Percentiles rank a stretch among this genome's conserved stretches.
These are phyloP conservation scores for Drosophila eugracilis DNA, from an alignment of 1,140 invertebrate genomes.

Conservation along the genomic window DNA sequence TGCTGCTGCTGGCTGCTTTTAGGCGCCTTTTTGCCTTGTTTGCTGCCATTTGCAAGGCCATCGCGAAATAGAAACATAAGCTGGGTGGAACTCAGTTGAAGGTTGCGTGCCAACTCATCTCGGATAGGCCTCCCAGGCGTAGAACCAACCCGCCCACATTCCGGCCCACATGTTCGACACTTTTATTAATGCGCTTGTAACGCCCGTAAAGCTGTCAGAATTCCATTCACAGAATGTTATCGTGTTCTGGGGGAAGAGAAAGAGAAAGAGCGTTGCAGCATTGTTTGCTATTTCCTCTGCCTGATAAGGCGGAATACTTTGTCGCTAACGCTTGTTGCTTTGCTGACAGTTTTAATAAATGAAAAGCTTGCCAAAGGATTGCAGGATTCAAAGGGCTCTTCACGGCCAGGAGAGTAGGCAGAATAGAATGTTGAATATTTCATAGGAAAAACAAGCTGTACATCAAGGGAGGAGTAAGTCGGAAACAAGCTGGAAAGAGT, in stretches of 20 bases:
- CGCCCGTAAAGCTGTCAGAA: slow-evolving; percentile 72
- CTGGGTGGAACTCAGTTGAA: slow-evolving; percentile 45
- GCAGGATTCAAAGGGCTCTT: neutral
- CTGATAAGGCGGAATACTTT: slow-evolving; percentile 36
- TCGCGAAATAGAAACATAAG: slow-evolving; percentile 36
- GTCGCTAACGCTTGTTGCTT: slow-evolving; percentile 31
- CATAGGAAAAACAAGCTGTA: neutral
- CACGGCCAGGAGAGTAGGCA: neutral
- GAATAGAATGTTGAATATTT: neutral
- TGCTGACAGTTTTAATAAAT: slow-evolving; percentile 71
- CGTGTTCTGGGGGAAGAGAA: slow-evolving; percentile 9
- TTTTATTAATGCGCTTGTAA: slow-evolving; percentile 80
- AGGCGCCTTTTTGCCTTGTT: slow-evolving; percentile 49
- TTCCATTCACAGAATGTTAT: slow-evolving; percentile 74
- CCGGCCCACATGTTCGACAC: slow-evolving; percentile 66
- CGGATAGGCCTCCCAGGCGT: slow-evolving; percentile 12
- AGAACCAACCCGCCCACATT: neutral
- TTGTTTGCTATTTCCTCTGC: slow-evolving; percentile 39
- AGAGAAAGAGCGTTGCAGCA: slow-evolving; percentile 8
- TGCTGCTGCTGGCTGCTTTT: slow-evolving; percentile 62
- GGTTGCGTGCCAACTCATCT: slow-evolving; percentile 64
- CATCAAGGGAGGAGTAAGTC: neutral
- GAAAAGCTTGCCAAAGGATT: slow-evolving; percentile 42
- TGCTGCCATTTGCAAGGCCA: slow-evolving; percentile 57
- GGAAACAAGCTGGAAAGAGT: neutral